Base-by-base conservation (phyloP, 2,888 invertebrate genomes). In the Pocota personata region DNA sequence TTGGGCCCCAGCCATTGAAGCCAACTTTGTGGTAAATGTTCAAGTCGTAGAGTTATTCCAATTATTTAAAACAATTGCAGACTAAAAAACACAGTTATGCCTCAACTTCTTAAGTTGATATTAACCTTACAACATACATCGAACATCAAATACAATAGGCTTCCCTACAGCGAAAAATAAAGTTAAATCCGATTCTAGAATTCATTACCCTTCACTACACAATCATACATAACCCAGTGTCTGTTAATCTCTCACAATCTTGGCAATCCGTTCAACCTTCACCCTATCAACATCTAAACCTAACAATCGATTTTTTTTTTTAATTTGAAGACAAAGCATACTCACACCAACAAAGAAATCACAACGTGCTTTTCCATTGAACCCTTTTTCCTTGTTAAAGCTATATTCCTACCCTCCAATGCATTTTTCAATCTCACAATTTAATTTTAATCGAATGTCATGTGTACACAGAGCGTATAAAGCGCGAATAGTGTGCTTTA, bases 391-490 rank as follows among this genome's bases (percentile, higher is more conserved):
- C 21, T 50, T 10, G 30, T 75, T 67, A 67, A 82, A 60, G 16
- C 58, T 55, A 57, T 57, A 58, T 57, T 32, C 50, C 30, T 12
- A 60, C 75, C 48, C 69, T 75, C 75, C 62, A 52, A 57, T 75
- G 69, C 40, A 69, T 64, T 73, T 73, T 80, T 66, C 75, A 80
- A 71, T 84, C 80, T 76, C 64, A 69, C 50, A 79, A 69, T 80
- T 69, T 57, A 76, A 75, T 75, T 84, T 64, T 69, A 75, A 84
- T 80, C 84, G 84, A 84, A 84, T 84, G 84, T 84, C 80, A 84
- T 43, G 75, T 50, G 80, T 57, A 57, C 46, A 27, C 14, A 19
- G 10, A 57, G 55, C 32, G 55, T 30, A 67, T 64, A 69, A 62
- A 73, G 60, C 55, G 73, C 73, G 73, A 62, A 46, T 71, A 71